phyloP scores from a whole-genome alignment of 2,888 invertebrate genomes.

The Acanthosepion lycidas region DNA sequence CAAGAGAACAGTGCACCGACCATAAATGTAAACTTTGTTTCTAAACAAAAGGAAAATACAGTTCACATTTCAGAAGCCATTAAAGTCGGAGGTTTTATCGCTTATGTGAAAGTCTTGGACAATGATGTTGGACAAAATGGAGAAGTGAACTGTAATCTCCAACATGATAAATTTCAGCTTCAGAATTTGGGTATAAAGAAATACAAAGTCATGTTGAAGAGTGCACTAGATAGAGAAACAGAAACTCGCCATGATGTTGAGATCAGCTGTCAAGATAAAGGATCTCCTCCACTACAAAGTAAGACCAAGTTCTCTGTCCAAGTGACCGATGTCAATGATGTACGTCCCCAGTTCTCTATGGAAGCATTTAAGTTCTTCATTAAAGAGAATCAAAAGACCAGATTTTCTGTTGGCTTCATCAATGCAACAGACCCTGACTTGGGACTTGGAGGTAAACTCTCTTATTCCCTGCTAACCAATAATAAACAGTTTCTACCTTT shows the following conservation, averaged over 20 bases:
- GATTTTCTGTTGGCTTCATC: background rate
- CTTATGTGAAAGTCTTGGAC: background rate
- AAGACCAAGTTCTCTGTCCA: background rate
- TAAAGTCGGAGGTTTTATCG: background rate
- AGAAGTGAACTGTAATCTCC: background rate
- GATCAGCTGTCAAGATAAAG: conserved; percentile 33
- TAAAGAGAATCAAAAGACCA: background rate
- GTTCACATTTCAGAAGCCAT: background rate
- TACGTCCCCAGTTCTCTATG: conserved; percentile 6
- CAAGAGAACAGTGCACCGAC: background rate
- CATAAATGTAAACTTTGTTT: conserved; percentile 9
- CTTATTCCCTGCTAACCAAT: background rate
- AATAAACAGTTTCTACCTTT: background rate
- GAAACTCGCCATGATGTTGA: background rate
- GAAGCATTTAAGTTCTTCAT: background rate
- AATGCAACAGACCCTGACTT: background rate
- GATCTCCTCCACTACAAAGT: conserved; percentile 21
- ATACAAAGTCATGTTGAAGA: background rate
- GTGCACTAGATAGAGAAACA: background rate
- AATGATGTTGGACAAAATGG: background rate
- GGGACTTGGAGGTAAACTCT: background rate
- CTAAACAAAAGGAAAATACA: background rate
- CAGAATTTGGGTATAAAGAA: background rate
- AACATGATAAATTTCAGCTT: background rate
- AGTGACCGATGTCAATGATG: background rate